A percentile compares a stretch with the other conserved stretches of the same genome.
phyloP scores from a whole-genome alignment of 2,113 vertebrate genomes.

The Rhinogobius similis region DNA sequence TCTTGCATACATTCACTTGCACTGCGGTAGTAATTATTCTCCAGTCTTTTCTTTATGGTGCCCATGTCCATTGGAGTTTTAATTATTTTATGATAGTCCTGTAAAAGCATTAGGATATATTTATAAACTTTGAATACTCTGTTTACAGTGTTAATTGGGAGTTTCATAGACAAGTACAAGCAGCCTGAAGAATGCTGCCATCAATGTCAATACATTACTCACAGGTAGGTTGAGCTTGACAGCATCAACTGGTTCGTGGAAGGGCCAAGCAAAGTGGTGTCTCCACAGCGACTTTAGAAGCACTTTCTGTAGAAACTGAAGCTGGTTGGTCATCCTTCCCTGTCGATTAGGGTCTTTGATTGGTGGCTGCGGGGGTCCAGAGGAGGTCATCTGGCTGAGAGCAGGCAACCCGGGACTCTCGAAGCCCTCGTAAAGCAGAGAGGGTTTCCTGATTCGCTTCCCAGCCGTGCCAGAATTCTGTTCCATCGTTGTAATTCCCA shows the following conservation, averaged over 20 bases:
- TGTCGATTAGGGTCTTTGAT: conserved; percentile 85
- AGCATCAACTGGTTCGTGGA: conserved; percentile 90
- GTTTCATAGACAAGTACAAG: neutral
- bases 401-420: conserved; percentile 86
- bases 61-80: conserved; percentile 97
- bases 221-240: conserved; percentile 88
- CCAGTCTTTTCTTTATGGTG: conserved; percentile 88
- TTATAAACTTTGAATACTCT: neutral
- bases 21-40: conserved; percentile 88
- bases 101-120: neutral
- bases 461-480: conserved; percentile 79
- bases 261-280: conserved; percentile 95
- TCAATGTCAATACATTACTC: conserved; percentile 40
- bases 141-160: neutral
- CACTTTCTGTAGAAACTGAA: conserved; percentile 91
- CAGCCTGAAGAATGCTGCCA: too few relatives aligned
- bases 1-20: conserved; percentile 94
- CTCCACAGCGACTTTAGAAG: conserved; percentile 92
- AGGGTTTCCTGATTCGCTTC: conserved; percentile 92
- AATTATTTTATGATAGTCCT: conserved; percentile 97
- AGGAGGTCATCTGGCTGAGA: conserved; percentile 65
- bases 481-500: conserved; percentile 76
- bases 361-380: conserved; percentile 79
- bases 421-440: conserved; percentile 89
- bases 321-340: conserved; percentile 88